These are phyloP conservation scores for Perccottus glenii DNA, from an alignment of 2,113 vertebrate genomes.

Conservation along the genomic window DNA sequence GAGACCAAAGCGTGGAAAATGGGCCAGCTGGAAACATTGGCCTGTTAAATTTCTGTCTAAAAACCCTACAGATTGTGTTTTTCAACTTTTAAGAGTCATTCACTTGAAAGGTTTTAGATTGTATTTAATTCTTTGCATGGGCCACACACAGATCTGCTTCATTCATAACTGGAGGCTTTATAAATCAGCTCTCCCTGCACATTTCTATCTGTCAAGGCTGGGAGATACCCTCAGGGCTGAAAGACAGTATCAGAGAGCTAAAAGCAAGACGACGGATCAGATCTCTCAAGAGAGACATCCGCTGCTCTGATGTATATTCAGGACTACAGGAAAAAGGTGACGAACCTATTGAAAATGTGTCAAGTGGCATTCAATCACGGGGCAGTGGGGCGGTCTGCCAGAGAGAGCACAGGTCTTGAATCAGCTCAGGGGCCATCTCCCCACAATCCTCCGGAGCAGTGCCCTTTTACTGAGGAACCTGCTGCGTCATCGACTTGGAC, in stretches of 20 bases:
- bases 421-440: conserved; percentile 53
- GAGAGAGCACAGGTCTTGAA: conserved; percentile 42
- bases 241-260: conserved; percentile 41
- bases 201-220: conserved; percentile 46
- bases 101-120: conserved; percentile 23
- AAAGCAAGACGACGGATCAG: conserved; percentile 27
- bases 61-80: conserved; percentile 14
- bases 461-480: conserved; percentile 63
- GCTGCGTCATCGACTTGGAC: conserved; percentile 63
- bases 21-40: conserved; percentile 26
- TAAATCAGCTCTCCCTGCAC: conserved; percentile 32
- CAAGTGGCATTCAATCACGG: conserved; percentile 70
- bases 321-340: conserved; percentile 74
- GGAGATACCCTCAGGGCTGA: conserved; percentile 34
- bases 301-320: conserved; percentile 76
- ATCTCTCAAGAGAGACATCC: conserved; percentile 38
- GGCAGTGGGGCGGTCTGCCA: conserved; percentile 58
- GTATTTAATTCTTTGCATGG: neutral
- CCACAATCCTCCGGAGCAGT: conserved; percentile 38
- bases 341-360: conserved; percentile 78
- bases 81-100: conserved; percentile 9
- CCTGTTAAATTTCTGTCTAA: conserved; percentile 11
- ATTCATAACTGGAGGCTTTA: conserved; percentile 37
- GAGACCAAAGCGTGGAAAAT: neutral
- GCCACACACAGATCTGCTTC: conserved; percentile 32